A percentile compares a stretch with the other conserved stretches of the same genome.
Conservation (phyloP, 2,113 vertebrate genomes). For the Lampris incognitus region DNA sequence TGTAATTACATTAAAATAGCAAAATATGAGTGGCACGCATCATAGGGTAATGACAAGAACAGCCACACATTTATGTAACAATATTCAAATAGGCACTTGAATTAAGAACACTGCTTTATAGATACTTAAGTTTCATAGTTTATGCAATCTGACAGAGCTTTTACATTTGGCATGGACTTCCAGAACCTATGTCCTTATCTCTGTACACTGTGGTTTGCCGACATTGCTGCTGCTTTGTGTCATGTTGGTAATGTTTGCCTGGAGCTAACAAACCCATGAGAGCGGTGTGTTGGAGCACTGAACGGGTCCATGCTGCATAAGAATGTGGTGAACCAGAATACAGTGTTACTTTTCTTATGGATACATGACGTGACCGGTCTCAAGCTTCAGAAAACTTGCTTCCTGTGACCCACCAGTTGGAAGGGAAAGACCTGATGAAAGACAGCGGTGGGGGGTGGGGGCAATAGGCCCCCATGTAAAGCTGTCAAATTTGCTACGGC, state of each 20-base stretch:
- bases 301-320: constrained; percentile 16
- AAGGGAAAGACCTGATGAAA: too few species aligned
- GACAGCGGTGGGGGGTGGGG: too few species aligned
- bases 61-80: not conserved
- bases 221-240: constrained; percentile 13
- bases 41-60: not conserved
- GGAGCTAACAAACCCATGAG: constrained; percentile 40
- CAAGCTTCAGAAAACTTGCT: too few species aligned
- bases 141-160: not conserved
- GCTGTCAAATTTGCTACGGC: too few species aligned
- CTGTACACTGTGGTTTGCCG: constrained; percentile 14
- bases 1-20: too few species aligned
- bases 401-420: too few species aligned
- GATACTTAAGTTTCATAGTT: too few species aligned
- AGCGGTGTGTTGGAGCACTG: not conserved
- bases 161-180: not conserved
- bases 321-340: not conserved
- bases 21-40: too few species aligned
- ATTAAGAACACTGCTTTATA: not conserved
- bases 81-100: not conserved
- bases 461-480: too few species aligned
- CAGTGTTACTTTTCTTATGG: not conserved
- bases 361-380: too few species aligned
- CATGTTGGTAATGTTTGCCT: constrained; percentile 42
- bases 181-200: constrained; percentile 17